phyloP scores from a whole-genome alignment of 2,797 vertebrate genomes.

The Siniperca undulata region DNA sequence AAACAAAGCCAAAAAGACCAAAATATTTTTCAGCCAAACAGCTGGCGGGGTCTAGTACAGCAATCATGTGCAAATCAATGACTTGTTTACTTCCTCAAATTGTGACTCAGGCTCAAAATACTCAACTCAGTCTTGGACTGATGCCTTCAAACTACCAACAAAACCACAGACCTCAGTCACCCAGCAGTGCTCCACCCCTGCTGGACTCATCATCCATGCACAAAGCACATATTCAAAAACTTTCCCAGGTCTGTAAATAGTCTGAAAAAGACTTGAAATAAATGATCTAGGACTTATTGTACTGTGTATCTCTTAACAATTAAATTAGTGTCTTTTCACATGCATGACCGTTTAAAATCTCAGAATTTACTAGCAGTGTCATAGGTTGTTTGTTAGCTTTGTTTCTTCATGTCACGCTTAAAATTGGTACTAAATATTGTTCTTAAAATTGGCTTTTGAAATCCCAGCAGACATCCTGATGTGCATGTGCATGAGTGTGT shows the following conservation, averaged over 20 bases:
- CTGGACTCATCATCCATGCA: conserved; percentile 13
- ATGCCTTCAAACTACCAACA: conserved; percentile 16
- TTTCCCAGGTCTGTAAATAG: neutral
- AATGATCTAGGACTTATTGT: neutral
- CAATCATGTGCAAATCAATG: conserved; percentile 28
- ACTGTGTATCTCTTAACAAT: neutral
- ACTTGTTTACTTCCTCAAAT: conserved; percentile 65
- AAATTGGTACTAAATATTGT: neutral
- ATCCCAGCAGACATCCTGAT: neutral
- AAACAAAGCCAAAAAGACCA: neutral
- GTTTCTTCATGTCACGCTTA: neutral
- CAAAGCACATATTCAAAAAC: neutral
- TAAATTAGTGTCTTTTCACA: neutral
- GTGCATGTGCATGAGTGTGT: conserved; percentile 1
- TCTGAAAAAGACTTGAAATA: neutral
- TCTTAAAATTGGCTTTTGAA: neutral
- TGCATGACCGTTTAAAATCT: neutral
- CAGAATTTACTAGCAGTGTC: neutral
- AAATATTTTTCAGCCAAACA: conserved; percentile 29
- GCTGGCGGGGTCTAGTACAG: neutral
- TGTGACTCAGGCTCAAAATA: conserved; percentile 60
- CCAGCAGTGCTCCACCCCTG: conserved; percentile 5
- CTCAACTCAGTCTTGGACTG: neutral
- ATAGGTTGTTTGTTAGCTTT: neutral
- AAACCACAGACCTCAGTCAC: conserved; percentile 19